Percentiles rank a stretch among this genome's conserved stretches.
Conservation (phyloP, 2,797 vertebrate genomes). For the Muscicapa striata region DNA sequence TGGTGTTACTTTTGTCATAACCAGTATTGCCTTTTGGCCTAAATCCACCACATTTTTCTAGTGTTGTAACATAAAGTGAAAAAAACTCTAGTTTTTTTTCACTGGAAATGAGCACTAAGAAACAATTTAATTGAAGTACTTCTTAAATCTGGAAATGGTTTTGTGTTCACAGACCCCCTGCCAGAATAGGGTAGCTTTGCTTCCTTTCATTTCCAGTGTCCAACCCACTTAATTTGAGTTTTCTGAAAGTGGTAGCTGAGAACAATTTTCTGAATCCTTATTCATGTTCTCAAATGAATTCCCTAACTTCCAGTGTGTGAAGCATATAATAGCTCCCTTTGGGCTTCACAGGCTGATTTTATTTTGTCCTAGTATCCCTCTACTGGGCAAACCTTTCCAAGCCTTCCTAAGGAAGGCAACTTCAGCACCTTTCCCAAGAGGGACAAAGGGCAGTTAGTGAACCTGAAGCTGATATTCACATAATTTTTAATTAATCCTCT, state of each 20-base stretch:
- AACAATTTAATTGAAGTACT: constrained; percentile 29
- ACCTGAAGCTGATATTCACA: neutral
- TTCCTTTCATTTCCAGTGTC: constrained; percentile 47
- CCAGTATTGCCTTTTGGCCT: neutral
- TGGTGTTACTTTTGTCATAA: constrained; percentile 1
- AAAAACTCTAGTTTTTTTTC: neutral
- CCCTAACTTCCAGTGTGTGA: neutral
- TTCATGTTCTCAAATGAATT: constrained; percentile 29
- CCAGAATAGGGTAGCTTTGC: neutral
- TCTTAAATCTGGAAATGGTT: constrained; percentile 61
- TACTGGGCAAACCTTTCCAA: neutral
- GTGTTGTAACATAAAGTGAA: neutral
- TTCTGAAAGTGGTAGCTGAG: constrained; percentile 30
- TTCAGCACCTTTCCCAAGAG: neutral
- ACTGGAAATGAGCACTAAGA: constrained; percentile 9
- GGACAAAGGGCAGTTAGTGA: neutral
- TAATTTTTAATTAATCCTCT: constrained; percentile 30
- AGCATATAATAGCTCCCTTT: neutral
- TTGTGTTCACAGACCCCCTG: constrained; percentile 47
- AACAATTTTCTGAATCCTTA: constrained; percentile 37
- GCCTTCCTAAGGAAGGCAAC: neutral
- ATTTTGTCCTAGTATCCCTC: constrained; percentile 26
- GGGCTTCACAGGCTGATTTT: neutral
- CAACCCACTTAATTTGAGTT: constrained; percentile 16
- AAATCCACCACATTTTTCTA: neutral